Percentiles rank a stretch among this genome's conserved stretches.
phyloP scores from a whole-genome alignment of 2,888 invertebrate genomes.

The Drosophila fungiperda region DNA sequence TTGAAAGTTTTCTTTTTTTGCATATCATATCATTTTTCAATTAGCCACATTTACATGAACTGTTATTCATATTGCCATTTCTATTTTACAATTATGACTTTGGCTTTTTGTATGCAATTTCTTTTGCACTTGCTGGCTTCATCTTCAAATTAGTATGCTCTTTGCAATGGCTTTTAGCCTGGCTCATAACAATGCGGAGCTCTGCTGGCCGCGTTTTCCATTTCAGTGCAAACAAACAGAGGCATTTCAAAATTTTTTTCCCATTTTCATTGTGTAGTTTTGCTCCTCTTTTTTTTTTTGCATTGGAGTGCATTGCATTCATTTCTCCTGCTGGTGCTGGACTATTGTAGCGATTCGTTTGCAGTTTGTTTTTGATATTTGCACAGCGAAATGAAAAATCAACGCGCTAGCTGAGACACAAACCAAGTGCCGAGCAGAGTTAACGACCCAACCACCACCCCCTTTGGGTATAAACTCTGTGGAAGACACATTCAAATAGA shows the following conservation, averaged over 20 bases:
- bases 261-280: conserved; percentile 44
- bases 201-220: conserved; percentile 60
- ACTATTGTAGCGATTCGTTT: conserved; percentile 49
- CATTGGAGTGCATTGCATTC: background rate
- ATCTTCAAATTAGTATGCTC: conserved; percentile 52
- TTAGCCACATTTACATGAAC: background rate
- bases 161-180: conserved; percentile 20
- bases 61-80: background rate
- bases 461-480: conserved; percentile 10
- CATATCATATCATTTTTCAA: background rate
- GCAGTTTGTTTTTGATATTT: conserved; percentile 77
- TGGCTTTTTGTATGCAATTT: background rate
- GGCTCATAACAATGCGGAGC: conserved; percentile 54
- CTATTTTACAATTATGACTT: conserved; percentile 1
- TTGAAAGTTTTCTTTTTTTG: no score
- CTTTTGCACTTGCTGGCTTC: conserved; percentile 23
- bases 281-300: conserved; percentile 4
- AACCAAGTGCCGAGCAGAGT: conserved; percentile 11
- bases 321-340: conserved; percentile 14
- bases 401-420: conserved; percentile 55
- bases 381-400: conserved; percentile 77
- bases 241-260: conserved; percentile 61
- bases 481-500: conserved; percentile 67
- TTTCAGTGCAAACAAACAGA: conserved; percentile 72
- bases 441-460: background rate